phyloP scores from a whole-genome alignment of 2,113 vertebrate genomes.

The Catagonus wagneri region DNA sequence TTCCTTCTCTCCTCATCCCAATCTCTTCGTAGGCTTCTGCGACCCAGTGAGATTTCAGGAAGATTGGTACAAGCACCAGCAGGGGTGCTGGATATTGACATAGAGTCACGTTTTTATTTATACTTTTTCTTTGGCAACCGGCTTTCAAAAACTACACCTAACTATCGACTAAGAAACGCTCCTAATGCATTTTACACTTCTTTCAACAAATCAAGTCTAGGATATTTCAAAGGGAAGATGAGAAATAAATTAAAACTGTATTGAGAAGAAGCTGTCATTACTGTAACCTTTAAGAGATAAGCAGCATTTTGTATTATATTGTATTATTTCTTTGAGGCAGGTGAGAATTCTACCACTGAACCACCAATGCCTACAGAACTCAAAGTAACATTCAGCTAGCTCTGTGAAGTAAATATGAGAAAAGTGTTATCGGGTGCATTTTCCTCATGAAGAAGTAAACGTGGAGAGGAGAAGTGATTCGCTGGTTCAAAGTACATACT shows the following conservation, averaged over 20 bases:
- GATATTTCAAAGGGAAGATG: neutral
- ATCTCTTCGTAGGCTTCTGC: constrained; percentile 16
- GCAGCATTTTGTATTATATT: neutral
- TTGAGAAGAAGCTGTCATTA: neutral
- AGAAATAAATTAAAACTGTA: neutral
- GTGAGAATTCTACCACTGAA: no score
- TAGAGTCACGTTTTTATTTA: neutral
- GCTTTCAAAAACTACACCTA: neutral
- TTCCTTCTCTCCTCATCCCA: neutral
- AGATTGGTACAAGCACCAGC: neutral
- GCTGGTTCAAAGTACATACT: neutral
- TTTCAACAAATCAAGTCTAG: neutral
- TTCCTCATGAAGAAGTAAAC: constrained; percentile 54
- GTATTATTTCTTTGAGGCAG: constrained; percentile 30
- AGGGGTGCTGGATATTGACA: neutral
- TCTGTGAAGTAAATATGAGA: neutral
- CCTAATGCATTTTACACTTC: neutral
- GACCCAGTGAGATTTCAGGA: neutral
- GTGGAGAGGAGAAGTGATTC: neutral
- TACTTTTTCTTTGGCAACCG: neutral
- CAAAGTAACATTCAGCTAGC: constrained; percentile 48
- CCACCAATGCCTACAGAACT: no score
- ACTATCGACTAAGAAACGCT: neutral
- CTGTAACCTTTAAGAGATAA: neutral
- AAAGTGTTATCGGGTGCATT: neutral